Percentiles rank a stretch among this genome's conserved stretches.
These are phyloP conservation scores for Charanyca ferruginea DNA, from an alignment of 2,888 invertebrate species.

Conservation along the genomic window DNA sequence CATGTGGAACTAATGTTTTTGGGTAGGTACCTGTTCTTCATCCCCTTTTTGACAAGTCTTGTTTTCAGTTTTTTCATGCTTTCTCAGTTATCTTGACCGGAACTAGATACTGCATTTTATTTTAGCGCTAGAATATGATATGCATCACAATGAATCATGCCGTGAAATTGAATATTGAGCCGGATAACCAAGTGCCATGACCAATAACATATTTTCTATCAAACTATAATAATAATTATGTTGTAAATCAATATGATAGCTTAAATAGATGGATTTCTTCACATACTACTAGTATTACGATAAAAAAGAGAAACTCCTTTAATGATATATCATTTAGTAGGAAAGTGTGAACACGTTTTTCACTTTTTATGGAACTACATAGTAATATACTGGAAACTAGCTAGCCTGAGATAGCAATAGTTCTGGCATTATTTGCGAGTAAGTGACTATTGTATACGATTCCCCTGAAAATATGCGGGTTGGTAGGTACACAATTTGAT, in stretches of 20 bases:
- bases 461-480: conserved; percentile 1
- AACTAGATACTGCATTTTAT: conserved; percentile 37
- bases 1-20: conserved; percentile 28
- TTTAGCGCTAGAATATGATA: conserved; percentile 36
- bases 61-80: conserved; percentile 10
- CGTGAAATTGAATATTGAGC: conserved; percentile 47
- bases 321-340: conserved; percentile 19
- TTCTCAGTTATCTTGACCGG: conserved; percentile 29
- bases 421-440: background rate
- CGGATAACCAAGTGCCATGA: conserved; percentile 40
- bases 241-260: conserved; percentile 38
- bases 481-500: conserved; percentile 17
- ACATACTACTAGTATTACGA: conserved; percentile 8
- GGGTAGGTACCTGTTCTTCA: conserved; percentile 12
- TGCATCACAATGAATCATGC: conserved; percentile 29
- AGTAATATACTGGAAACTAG: background rate
- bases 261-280: conserved; percentile 8
- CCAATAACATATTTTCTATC: conserved; percentile 36
- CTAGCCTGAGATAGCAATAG: background rate
- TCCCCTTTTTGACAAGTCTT: background rate
- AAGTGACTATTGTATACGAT: conserved; percentile 3
- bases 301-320: conserved; percentile 38
- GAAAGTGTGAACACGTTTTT: conserved; percentile 25
- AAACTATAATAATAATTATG: conserved; percentile 5
- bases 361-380: background rate